These are phyloP conservation scores for Calliopum simillimum DNA, from an alignment of 2,888 invertebrate genomes.

Conservation along the genomic window DNA sequence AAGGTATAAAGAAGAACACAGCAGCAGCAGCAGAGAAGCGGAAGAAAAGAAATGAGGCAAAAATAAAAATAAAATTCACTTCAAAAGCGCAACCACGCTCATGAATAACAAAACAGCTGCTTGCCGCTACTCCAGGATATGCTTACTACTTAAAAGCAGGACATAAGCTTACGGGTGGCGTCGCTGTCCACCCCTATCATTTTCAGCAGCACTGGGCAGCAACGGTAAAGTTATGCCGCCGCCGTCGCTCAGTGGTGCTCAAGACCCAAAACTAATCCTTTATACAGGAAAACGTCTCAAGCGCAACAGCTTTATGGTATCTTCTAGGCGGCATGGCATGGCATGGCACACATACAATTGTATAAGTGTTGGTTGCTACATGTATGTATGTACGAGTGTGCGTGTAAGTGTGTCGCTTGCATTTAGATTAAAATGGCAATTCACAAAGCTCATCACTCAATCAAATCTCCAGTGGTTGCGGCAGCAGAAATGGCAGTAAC, in stretches of 20 bases:
- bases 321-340: neutral
- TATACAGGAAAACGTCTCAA: conserved; percentile 4
- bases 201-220: neutral
- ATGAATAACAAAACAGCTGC: neutral
- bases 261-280: conserved; percentile 18
- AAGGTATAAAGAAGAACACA: no score
- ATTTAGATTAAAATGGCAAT: conserved; percentile 36
- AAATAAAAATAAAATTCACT: no score
- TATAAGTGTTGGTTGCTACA: neutral
- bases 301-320: conserved; percentile 16
- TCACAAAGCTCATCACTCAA: conserved; percentile 39
- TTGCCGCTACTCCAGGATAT: neutral
- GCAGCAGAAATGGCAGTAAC: neutral
- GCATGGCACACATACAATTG: conserved; percentile 4
- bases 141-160: no score
- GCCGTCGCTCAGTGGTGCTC: no score
- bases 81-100: no score
- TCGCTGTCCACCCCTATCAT: neutral
- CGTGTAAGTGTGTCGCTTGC: conserved; percentile 18
- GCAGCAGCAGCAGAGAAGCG: no score
- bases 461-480: conserved; percentile 35
- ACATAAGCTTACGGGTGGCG: neutral
- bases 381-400: conserved; percentile 2
- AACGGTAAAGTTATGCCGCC: neutral
- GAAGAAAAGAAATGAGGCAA: no score